Percentiles rank a stretch among this genome's conserved stretches.
phyloP scores from a whole-genome alignment of 2,797 vertebrate species.

The Dermochelys coriacea region DNA sequence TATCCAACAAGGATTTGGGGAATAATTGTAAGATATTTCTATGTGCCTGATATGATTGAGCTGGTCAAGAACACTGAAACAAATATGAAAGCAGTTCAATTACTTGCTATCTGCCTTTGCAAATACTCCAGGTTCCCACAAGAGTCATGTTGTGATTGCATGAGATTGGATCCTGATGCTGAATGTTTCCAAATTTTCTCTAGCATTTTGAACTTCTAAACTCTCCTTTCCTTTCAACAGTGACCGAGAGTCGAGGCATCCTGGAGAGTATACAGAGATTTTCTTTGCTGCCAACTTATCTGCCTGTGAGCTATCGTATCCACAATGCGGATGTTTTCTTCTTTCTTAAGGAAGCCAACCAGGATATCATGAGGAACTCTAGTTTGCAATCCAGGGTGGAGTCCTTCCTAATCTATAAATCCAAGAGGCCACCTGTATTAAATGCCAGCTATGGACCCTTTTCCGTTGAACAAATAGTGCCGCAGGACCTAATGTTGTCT shows the following conservation, averaged over 20 bases:
- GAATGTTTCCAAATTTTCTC: background rate
- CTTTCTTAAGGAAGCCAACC: conserved; percentile 93
- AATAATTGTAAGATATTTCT: background rate
- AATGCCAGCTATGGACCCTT: conserved; percentile 90
- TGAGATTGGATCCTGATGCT: background rate
- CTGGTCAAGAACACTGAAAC: background rate
- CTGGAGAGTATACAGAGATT: conserved; percentile 86
- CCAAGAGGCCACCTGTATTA: conserved; percentile 84
- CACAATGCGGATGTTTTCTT: conserved; percentile 88
- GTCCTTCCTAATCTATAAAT: conserved; percentile 90
- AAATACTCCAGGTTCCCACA: background rate
- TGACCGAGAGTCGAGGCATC: conserved; percentile 87
- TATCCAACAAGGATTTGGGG: background rate
- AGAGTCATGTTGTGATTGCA: background rate
- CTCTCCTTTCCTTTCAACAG: conserved; percentile 81
- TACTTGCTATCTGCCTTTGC: background rate
- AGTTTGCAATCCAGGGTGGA: conserved; percentile 93
- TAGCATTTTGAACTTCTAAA: conserved; percentile 1
- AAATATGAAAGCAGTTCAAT: background rate
- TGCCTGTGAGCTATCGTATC: conserved; percentile 91
- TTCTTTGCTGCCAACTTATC: conserved; percentile 88
- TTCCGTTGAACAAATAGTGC: conserved; percentile 83
- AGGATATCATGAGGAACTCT: conserved; percentile 96
- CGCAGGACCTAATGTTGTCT: conserved; percentile 86
- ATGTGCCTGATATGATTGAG: background rate